phyloP scores from a whole-genome alignment of 2,113 vertebrate genomes.

The Ptilonorhynchus violaceus region DNA sequence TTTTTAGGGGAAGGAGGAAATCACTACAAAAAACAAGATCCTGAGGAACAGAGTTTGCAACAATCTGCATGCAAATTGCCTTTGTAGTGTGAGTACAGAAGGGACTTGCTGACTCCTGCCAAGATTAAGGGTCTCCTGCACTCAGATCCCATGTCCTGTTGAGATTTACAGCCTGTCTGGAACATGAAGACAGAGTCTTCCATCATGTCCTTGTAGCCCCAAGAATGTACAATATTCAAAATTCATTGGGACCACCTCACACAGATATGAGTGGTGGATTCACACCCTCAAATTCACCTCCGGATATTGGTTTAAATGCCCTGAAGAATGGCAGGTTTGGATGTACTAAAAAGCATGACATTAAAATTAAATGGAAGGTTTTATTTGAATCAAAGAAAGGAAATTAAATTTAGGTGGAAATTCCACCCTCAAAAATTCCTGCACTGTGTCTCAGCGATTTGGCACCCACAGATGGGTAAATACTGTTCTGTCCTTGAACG shows the following conservation, averaged over 20 bases:
- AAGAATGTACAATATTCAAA: background rate
- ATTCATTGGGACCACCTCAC: fast-evolving
- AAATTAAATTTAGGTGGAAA: constrained; percentile 21
- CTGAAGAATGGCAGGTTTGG: background rate
- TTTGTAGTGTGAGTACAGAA: background rate
- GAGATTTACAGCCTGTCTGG: background rate
- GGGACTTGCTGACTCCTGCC: background rate
- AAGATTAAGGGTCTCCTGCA: background rate
- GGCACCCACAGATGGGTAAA: background rate
- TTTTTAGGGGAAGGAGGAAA: background rate
- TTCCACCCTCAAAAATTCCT: background rate
- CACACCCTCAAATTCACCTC: background rate
- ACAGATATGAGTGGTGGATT: fast-evolving
- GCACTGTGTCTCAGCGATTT: background rate
- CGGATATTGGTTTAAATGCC: background rate
- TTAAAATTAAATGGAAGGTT: background rate
- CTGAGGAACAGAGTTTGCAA: background rate
- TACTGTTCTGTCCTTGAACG: background rate
- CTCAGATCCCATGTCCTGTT: background rate
- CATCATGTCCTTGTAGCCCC: background rate
- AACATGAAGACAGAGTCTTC: background rate
- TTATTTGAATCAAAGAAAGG: constrained; percentile 18
- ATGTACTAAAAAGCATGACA: background rate
- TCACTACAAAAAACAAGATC: background rate
- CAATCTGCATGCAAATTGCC: background rate